Percentiles rank a stretch among this genome's conserved stretches.
phyloP scores from a whole-genome alignment of 1,140 invertebrate species.

The Panulirus ornatus region DNA sequence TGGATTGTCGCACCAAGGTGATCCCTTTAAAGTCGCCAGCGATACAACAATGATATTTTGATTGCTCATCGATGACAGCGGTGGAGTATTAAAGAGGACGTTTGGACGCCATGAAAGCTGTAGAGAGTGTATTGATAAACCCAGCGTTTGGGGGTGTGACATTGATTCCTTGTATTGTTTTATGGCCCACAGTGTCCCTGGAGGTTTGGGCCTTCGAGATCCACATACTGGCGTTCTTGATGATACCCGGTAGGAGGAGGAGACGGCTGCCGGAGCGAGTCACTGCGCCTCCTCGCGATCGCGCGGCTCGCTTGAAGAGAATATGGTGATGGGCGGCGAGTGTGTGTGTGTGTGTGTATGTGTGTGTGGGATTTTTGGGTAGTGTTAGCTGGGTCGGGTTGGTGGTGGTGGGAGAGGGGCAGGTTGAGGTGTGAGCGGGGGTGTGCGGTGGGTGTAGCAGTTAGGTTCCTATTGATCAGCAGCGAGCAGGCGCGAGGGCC shows the following conservation, averaged over 20 bases:
- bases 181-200: background rate
- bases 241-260: background rate
- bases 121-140: no score
- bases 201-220: background rate
- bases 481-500: slow-evolving; percentile 8
- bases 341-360: no score
- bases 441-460: slow-evolving; percentile 8
- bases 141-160: no score
- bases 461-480: slow-evolving; percentile 12
- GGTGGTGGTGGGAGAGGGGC: background rate
- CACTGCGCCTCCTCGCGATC: background rate
- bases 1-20: background rate
- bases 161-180: background rate
- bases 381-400: background rate
- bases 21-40: no score
- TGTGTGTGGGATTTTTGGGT: no score
- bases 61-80: no score
- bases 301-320: background rate
- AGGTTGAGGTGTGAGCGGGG: background rate
- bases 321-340: background rate
- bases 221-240: background rate
- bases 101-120: no score
- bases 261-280: background rate
- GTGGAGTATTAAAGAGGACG: no score
- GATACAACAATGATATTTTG: no score